Evolutionary conservation across 35 echinoderm and acorn worm species (phyloP).

Genomic region (Heliocidaris tuberculata): DNA sequence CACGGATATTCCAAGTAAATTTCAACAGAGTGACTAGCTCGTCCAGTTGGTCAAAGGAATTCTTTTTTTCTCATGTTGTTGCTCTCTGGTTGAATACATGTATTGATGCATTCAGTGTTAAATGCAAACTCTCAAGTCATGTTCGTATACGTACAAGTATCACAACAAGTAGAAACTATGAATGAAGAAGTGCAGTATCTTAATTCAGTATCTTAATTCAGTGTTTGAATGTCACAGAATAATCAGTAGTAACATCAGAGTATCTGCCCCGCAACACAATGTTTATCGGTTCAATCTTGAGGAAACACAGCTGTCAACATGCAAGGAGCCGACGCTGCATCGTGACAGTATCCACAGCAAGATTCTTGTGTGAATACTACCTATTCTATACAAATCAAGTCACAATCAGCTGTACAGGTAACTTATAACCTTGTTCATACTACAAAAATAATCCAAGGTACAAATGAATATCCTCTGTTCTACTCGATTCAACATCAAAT

Average conservation of each 20-base stretch:
- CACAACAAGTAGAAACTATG: neutral
- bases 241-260: neutral
- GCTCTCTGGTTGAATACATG: neutral
- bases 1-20: neutral
- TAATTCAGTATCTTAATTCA: neutral
- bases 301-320: neutral
- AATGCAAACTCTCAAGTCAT: neutral
- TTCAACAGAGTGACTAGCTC: neutral
- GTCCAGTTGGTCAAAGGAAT: neutral
- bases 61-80: neutral
- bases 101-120: neutral
- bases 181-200: neutral
- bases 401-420: neutral
- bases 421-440: neutral
- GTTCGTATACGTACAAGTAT: neutral
- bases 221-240: neutral
- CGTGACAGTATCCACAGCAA: neutral
- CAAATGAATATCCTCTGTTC: neutral
- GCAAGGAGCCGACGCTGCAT: neutral
- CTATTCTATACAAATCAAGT: neutral
- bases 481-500: neutral
- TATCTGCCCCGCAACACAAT: no score
- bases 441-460: neutral
- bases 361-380: neutral
- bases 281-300: neutral